These are phyloP conservation scores for Zaprionus obscuricornis DNA, from an alignment of 2,888 invertebrate species.

Conservation along the genomic window DNA sequence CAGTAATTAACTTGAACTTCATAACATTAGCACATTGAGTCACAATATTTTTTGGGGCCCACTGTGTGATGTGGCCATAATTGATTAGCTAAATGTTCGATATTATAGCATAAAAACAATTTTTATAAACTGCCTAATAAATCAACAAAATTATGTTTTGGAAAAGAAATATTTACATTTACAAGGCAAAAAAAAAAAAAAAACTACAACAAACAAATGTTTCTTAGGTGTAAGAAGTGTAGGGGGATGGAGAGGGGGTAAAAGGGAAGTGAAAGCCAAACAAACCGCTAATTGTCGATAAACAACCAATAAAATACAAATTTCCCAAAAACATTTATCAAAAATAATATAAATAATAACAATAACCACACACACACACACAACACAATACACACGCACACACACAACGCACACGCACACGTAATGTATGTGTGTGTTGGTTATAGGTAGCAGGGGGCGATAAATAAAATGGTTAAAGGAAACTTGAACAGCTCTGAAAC, in stretches of 20 bases:
- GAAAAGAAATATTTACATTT: conserved; percentile 48
- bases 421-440: too few relatives aligned
- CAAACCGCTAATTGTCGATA: conserved; percentile 77
- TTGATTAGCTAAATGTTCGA: too few relatives aligned
- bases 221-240: too few relatives aligned
- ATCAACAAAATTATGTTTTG: conserved; percentile 52
- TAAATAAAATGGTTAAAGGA: conserved; percentile 72
- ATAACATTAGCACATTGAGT: too few relatives aligned
- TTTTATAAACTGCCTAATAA: conserved; percentile 48
- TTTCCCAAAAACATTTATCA: conserved; percentile 76
- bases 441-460: conserved; percentile 34
- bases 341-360: conserved; percentile 76
- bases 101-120: too few relatives aligned
- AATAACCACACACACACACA: conserved; percentile 51
- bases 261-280: conserved; percentile 50
- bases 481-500: conserved; percentile 49
- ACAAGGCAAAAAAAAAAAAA: conserved; percentile 31
- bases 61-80: too few relatives aligned
- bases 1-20: too few relatives aligned
- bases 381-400: conserved; percentile 40
- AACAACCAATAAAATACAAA: conserved; percentile 77
- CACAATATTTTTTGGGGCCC: too few relatives aligned
- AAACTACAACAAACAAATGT: too few relatives aligned
- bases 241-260: not conserved
- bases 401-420: conserved; percentile 25